Conservation (phyloP, 2,888 invertebrate species). For the Uropetala carovei region DNA sequence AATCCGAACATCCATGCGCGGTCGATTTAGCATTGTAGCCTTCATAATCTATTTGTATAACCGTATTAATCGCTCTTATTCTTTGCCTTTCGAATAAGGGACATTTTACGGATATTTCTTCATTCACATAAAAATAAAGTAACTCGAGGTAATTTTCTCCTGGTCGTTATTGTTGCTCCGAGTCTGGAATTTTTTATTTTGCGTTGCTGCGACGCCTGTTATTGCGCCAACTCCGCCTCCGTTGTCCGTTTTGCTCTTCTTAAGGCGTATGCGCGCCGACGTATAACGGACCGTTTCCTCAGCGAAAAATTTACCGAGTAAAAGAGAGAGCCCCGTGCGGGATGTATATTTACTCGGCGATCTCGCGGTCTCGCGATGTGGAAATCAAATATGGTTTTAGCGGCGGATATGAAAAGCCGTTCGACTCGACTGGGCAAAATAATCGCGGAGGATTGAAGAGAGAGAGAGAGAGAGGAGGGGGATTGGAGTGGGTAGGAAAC, state of each 20-base stretch:
- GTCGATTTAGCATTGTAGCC: no score
- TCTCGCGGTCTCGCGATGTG: constrained; percentile 43
- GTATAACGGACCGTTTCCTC: constrained; percentile 44
- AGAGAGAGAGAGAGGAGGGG: not conserved
- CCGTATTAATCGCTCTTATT: no score
- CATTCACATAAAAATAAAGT: no score
- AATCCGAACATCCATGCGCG: no score
- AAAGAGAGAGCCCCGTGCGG: not conserved
- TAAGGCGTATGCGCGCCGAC: not conserved
- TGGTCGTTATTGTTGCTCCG: no score
- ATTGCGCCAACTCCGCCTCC: not conserved
- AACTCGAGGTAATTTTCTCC: no score
- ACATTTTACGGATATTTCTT: no score
- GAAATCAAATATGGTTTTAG: constrained; percentile 53
- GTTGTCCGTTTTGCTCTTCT: not conserved
- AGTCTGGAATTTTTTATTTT: not conserved
- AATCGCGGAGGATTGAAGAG: constrained; percentile 37
- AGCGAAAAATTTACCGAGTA: not conserved
- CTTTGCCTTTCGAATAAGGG: no score
- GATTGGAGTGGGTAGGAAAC: not conserved
- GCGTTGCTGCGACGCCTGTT: not conserved
- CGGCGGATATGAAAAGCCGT: constrained; percentile 57
- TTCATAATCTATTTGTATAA: no score
- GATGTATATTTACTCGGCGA: constrained; percentile 44
- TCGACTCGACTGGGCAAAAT: constrained; percentile 38